Evolutionary conservation across 2,888 invertebrate genomes (phyloP), one percentile per base, ranked within the genome.

Genomic region (Cosmopolites sordidus): DNA sequence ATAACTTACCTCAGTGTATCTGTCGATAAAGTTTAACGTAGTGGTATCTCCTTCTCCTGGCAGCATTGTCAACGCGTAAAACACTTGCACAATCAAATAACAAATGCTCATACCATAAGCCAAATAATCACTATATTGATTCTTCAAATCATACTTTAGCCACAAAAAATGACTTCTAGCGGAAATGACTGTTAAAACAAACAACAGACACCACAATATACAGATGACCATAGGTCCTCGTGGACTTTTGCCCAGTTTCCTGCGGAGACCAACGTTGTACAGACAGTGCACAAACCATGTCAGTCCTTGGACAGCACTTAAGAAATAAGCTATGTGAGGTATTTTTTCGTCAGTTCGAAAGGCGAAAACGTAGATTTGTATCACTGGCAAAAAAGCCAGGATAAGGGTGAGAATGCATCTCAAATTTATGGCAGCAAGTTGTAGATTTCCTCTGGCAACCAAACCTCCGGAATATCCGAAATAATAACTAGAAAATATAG

Each of bases 281-380:
- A 86, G 82, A 62, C 88, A 82, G 73, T 95, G 93, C 14, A 90
- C 79, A 47, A 87, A 75, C 94, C 94, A 94, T 42, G 88, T 79
- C 42, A 91, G 72, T 60, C 84, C 83, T 68, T 89, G 81, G 2
- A 86, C 79, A 39, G 84, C 83, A 16, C 83, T 81, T 41, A 84
- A 75, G 39, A 91, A 79, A 67, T 87, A 84, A 70, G 89, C 87
- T 48, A 56, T 43, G 8, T 86, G 82, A 65, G 78, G 79, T 53
- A 83, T 73, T 48, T 73, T 67, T 59, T 76, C 73, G 38, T 75
- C 67, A 43, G 71, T 69, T 58, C 75, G 76, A 29, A 79, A 79
- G 59, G 84, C 72, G 66, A 79, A 79, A 53, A 82, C 77, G 69
- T 86, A 87, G 47, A 88, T 75, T 68, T 85, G 80, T 48, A 86